phyloP scores from a whole-genome alignment of 2,888 invertebrate genomes.

The Melanargia galathea region DNA sequence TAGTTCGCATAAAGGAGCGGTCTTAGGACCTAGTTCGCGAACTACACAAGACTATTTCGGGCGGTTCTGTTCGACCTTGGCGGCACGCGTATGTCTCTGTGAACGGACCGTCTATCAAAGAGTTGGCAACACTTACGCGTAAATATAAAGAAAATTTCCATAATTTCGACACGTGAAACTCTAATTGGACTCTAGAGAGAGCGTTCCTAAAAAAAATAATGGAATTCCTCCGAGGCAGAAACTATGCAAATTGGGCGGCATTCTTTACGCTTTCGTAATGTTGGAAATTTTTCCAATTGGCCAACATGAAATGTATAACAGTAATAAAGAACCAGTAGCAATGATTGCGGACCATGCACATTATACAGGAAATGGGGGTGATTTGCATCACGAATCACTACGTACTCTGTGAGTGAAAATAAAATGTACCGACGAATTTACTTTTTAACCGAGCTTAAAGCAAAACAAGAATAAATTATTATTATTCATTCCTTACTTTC shows the following conservation, averaged over 20 bases:
- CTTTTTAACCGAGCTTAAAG: too few species aligned
- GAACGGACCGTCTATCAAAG: constrained; percentile 14
- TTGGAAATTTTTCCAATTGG: constrained; percentile 36
- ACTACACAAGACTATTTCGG: too few species aligned
- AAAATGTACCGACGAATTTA: neutral
- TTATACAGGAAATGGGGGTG: constrained; percentile 51
- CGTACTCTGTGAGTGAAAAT: neutral
- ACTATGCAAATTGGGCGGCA: constrained; percentile 34
- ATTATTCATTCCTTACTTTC: neutral
- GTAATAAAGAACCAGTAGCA: constrained; percentile 47
- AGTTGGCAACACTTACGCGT: neutral
- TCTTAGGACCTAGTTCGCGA: too few species aligned
- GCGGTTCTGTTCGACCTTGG: constrained; percentile 35
- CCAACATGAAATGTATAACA: constrained; percentile 38
- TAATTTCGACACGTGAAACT: constrained; percentile 8
- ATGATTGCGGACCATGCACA: constrained; percentile 54
- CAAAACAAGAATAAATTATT: too few species aligned
- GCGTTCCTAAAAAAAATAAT: constrained; percentile 26
- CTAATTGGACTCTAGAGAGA: constrained; percentile 6
- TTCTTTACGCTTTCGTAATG: constrained; percentile 33
- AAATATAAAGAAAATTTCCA: neutral
- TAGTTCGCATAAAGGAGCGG: too few species aligned
- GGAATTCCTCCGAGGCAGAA: constrained; percentile 30
- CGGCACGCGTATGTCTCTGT: constrained; percentile 15
- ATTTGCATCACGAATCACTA: constrained; percentile 43